Percentiles rank a stretch among this genome's conserved stretches.
Conservation (phyloP, 2,113 vertebrate species). For the Ploceus nigricollis region DNA sequence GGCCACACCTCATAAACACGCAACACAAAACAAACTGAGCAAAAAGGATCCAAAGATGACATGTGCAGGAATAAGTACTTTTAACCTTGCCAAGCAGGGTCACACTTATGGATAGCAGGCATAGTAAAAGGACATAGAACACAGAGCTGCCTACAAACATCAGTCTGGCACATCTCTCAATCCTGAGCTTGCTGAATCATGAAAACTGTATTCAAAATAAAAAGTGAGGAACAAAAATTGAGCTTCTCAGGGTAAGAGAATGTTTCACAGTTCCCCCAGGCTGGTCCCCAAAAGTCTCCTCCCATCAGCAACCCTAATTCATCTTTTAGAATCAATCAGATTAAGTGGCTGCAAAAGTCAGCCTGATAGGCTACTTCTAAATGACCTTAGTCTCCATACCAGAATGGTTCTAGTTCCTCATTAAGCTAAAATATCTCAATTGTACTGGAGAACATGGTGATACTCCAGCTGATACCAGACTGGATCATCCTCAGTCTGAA, state of each 20-base stretch:
- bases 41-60: neutral
- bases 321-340: neutral
- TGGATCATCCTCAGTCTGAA: neutral
- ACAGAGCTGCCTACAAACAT: neutral
- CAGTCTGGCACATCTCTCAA: neutral
- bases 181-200: neutral
- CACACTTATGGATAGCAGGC: neutral
- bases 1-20: neutral
- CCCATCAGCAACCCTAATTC: rapidly evolving
- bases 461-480: neutral
- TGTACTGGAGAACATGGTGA: neutral
- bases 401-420: neutral
- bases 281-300: neutral
- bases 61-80: neutral
- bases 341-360: neutral
- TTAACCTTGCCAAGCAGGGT: neutral
- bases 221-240: neutral
- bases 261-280: neutral
- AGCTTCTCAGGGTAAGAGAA: neutral
- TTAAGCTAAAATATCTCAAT: neutral
- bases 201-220: neutral
- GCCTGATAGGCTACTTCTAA: neutral
- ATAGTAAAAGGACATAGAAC: neutral
- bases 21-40: neutral
- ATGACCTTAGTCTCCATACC: neutral